Base-by-base conservation (phyloP, 2,888 invertebrate species). In the Lasius fuliginosus region DNA sequence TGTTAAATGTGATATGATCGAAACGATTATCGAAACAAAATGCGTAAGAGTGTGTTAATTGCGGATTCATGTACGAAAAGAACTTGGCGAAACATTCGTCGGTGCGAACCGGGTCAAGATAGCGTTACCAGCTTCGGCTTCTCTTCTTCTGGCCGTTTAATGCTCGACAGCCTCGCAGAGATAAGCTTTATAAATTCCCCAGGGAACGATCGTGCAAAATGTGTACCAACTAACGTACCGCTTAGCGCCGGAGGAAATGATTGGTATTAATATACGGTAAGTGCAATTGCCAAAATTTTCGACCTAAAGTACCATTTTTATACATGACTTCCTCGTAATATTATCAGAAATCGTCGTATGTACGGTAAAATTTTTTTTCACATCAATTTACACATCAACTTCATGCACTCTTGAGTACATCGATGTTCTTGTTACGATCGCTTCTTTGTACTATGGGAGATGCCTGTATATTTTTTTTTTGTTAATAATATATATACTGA, bases 61-160 rank as follows among this genome's bases (percentile, higher is more conserved):
- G 82, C 75, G 64, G 65, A 82, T 75, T 75, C 75, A 69, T 82
- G 82, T 82, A 65, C 82, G 62, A 83, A 84, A 84, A 84, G 65
- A 81, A 84, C 56, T 81, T 69, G 68, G 83, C 42, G 83, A 79
- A 84, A 84, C 83, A 69, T 79, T 81, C 68, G 65, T 82, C 82
- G 84, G 46, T 81, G 84, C 67, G 85, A 86, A 86, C 67, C 73
- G 77, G 86, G 86, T 86, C 86, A 86, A 86, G 85, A 86, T 86
- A 86, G 86, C 86, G 86, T 86, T 86, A 86, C 76, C 74, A 73
- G 81, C 68, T 77, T 77, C 68, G 77, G 56, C n/a, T 56, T 40
- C 42, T 77, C 76, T 73, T 83, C 85, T 76, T 83, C 85, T 53
- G 73, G 58, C 64, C 67, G 77, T 75, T 83, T 85, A 83, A 83